Percentiles rank a stretch among this genome's conserved stretches.
Conservation (phyloP, 1,140 invertebrate species). For the Harlomillsia oculata region DNA sequence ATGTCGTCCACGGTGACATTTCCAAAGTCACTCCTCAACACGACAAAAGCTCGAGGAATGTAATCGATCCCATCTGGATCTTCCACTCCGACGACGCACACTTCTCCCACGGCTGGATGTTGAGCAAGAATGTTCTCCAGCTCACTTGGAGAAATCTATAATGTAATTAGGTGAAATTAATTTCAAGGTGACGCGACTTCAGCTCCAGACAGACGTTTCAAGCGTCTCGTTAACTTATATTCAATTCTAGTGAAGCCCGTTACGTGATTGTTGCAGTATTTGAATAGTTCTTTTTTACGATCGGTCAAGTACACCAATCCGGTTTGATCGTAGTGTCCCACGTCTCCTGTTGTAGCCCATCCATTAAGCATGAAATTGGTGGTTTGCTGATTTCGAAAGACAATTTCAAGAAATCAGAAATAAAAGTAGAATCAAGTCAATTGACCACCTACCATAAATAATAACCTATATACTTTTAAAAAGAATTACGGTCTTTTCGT, state of each 20-base stretch:
- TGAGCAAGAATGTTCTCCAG: constrained; percentile 38
- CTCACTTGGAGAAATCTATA: constrained; percentile 36
- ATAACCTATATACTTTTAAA: neutral
- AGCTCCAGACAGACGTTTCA: neutral
- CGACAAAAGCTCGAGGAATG: constrained; percentile 30
- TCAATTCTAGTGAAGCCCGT: neutral
- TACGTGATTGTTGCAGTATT: constrained; percentile 32
- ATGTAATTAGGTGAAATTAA: neutral
- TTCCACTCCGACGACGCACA: constrained; percentile 43
- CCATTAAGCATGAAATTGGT: constrained; percentile 10
- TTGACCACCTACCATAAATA: neutral
- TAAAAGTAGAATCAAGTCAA: neutral
- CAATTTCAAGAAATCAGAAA: neutral
- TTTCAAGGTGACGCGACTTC: neutral
- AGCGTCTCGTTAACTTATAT: neutral
- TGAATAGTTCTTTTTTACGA: constrained; percentile 38
- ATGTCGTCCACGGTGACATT: constrained; percentile 1
- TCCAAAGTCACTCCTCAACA: neutral
- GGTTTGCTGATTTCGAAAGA: neutral
- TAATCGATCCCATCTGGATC: constrained; percentile 38
- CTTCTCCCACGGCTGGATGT: constrained; percentile 41
- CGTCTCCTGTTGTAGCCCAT: constrained; percentile 37
- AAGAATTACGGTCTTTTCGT: neutral
- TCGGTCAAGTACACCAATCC: constrained; percentile 37
- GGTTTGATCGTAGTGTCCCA: constrained; percentile 36